Base-by-base conservation (phyloP, 2,113 vertebrate genomes). In the Capreolus pygargus region DNA sequence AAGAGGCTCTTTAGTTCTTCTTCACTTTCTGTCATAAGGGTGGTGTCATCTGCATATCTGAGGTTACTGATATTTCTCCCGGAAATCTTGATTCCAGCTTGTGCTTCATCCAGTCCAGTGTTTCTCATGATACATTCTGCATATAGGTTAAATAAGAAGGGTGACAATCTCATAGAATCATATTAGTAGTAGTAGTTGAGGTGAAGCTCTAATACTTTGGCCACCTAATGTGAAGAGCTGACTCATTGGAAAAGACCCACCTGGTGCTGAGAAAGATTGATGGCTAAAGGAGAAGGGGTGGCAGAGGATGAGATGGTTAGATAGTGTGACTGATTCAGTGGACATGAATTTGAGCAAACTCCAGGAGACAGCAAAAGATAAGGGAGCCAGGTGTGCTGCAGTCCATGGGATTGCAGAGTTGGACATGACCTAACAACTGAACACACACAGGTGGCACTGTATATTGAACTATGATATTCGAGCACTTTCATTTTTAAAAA, bases 401-500 rank as follows among this genome's bases (percentile, higher is more conserved):
- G 70, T 74, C 36, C 21, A 3, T 39, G 21, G 21, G 11, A 25
- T 23, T 25, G 21, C 10, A 25, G 67, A 11, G 67, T 25, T 5
- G 6, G 21, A 43, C 70, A 25, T 43, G 21, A 74, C 64, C 17
- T 74, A 43, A 7, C 0, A 6, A 74, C 70, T 25, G 23, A 74
- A 43, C 36, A 23, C 36, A 43, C 70, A 74, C 36, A 43, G 70
- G 57, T 50, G 89, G 17, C 13, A 23, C 30, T 81, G 4, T 33
- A 55, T 15, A 70, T 54, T 60, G 54, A 57, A 92, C 7, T 60
- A n/a, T 74, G 47, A 93, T 12, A 84, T 64, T 76, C 89, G n/a
- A 96, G 6, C 12, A 81, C n/a, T 88, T 92, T 7, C 21, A 61
- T 82, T 89, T 97, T 96, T 85, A 90, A 54, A 86, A 6, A 76